Conservation (phyloP, 2,797 vertebrate species). For the Crenichthys baileyi region DNA sequence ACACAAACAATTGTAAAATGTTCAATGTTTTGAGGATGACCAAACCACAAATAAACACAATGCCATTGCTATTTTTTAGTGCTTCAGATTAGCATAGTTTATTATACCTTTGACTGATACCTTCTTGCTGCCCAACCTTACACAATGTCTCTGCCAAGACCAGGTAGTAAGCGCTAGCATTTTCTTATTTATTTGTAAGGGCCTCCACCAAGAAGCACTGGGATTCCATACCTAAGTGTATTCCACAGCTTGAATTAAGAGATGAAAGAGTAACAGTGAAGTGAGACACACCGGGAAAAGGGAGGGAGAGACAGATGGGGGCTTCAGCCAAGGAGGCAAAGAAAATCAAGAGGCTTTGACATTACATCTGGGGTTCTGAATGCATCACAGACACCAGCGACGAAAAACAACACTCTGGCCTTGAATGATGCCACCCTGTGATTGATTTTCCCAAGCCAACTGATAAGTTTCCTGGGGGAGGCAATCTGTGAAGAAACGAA, state of each 20-base stretch:
- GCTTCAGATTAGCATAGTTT: not conserved
- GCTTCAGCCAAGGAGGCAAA: slow-evolving; percentile 40
- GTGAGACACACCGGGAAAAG: slow-evolving; percentile 4
- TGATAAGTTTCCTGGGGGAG: slow-evolving; percentile 77
- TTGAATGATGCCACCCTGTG: slow-evolving; percentile 72
- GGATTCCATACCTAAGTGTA: slow-evolving; percentile 50
- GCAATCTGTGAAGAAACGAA: slow-evolving; percentile 75
- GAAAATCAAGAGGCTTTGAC: slow-evolving; percentile 70
- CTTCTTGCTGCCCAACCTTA: not conserved
- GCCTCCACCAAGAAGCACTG: slow-evolving; percentile 61
- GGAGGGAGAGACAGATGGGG: slow-evolving; percentile 1
- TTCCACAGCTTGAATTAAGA: slow-evolving; percentile 54
- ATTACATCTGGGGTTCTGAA: slow-evolving; percentile 71
- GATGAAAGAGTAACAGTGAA: slow-evolving; percentile 46
- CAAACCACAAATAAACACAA: not conserved
- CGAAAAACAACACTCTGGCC: slow-evolving; percentile 72
- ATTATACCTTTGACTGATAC: not conserved
- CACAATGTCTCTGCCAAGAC: slow-evolving; percentile 36
- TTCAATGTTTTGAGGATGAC: not conserved
- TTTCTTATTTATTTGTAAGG: slow-evolving; percentile 64
- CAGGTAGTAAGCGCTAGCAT: slow-evolving; percentile 44
- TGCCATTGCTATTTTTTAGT: not conserved
- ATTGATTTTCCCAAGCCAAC: slow-evolving; percentile 77
- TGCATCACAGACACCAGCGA: slow-evolving; percentile 76
- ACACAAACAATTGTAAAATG: not conserved